phyloP scores from a whole-genome alignment of 1,140 invertebrate genomes.

The Drosophila aff. region DNA sequence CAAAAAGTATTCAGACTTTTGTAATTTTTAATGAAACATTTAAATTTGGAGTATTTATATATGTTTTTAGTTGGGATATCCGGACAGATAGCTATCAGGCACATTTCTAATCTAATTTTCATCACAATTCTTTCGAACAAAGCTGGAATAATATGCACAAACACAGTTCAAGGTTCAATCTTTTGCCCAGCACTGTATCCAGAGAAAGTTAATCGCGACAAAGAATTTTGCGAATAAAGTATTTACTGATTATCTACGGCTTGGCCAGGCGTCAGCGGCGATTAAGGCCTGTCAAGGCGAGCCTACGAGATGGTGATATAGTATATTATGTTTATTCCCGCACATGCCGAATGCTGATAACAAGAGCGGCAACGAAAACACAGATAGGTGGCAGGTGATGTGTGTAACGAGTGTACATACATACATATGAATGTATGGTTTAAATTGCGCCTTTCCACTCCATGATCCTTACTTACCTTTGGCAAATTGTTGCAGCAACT shows the following conservation, averaged over 20 bases:
- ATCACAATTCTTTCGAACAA: background rate
- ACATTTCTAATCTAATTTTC: background rate
- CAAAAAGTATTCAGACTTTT: background rate
- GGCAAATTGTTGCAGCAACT: slow-evolving; percentile 66
- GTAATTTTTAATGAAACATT: background rate
- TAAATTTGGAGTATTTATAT: background rate
- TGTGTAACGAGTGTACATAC: slow-evolving; percentile 1
- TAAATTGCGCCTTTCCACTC: slow-evolving; percentile 29
- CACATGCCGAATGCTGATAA: slow-evolving; percentile 42
- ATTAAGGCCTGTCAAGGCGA: slow-evolving; percentile 39
- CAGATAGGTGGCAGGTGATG: slow-evolving; percentile 15
- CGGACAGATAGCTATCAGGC: background rate
- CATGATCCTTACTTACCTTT: slow-evolving; percentile 61
- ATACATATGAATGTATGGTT: background rate
- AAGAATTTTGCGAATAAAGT: slow-evolving; percentile 29
- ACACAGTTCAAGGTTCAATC: slow-evolving; percentile 7
- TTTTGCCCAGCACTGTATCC: background rate
- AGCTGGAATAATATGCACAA: background rate
- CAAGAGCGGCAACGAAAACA: slow-evolving; percentile 25
- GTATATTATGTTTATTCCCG: slow-evolving; percentile 33
- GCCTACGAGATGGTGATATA: slow-evolving; percentile 35
- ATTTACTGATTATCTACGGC: slow-evolving; percentile 31
- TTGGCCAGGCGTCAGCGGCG: slow-evolving; percentile 8
- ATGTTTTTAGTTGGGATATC: background rate
- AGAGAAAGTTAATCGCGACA: slow-evolving; percentile 27